Evolutionary conservation across 2,797 vertebrate genomes (phyloP).

Genomic region (Cyclopterus lumpus): DNA sequence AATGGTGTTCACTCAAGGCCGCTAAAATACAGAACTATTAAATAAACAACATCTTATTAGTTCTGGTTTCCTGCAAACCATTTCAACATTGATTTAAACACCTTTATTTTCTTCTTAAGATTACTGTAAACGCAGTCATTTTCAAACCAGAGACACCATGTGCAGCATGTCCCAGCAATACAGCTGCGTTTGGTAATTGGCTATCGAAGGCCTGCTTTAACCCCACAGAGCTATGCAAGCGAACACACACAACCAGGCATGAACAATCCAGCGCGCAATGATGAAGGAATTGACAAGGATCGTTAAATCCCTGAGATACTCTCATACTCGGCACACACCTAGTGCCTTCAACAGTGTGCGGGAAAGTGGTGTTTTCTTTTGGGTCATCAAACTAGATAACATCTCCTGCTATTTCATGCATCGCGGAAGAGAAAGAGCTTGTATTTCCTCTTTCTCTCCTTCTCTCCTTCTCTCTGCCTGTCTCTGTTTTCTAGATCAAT

Average conservation of each 20-base stretch:
- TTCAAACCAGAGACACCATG: not conserved
- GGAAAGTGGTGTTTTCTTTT: constrained; percentile 52
- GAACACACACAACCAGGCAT: not conserved
- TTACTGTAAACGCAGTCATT: not conserved
- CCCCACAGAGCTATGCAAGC: not conserved
- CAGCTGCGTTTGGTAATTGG: constrained; percentile 11
- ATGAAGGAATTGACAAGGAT: constrained; percentile 20
- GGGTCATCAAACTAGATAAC: constrained; percentile 66
- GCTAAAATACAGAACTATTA: not conserved
- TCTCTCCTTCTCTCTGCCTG: constrained; percentile 38
- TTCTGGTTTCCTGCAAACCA: not conserved
- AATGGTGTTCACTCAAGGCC: not conserved
- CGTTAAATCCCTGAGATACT: constrained; percentile 29
- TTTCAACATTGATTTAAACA: not conserved
- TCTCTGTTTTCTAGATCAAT: constrained; percentile 78
- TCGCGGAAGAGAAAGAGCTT: constrained; percentile 49
- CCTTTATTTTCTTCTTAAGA: not conserved
- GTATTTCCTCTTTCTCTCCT: constrained; percentile 51
- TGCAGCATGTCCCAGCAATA: not conserved
- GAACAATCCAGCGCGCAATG: constrained; percentile 26
- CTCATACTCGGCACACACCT: constrained; percentile 15
- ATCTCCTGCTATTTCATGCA: constrained; percentile 74
- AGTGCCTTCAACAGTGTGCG: constrained; percentile 44
- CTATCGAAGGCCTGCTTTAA: not conserved
- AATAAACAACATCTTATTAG: not conserved